Evolutionary conservation across 2,797 vertebrate genomes (phyloP).

Genomic region (Gadopsis marmoratus): DNA sequence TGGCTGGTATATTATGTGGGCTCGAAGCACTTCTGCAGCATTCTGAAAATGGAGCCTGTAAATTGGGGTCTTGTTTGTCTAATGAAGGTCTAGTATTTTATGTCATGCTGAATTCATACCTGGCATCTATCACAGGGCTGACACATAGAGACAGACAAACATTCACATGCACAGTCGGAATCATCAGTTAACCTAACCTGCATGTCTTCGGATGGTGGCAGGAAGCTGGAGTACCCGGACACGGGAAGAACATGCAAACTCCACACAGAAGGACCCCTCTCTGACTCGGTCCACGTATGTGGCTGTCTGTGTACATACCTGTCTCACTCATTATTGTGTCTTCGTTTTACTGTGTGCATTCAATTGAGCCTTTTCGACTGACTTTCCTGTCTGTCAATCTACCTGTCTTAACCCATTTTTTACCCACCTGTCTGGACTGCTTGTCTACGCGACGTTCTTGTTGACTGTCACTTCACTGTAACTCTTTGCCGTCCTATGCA

Average conservation of each 20-base stretch:
- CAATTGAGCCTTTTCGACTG: constrained; percentile 10
- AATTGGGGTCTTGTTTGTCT: constrained; percentile 7
- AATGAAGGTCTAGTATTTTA: constrained; percentile 12
- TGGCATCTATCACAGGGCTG: no score
- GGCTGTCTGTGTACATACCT: not conserved
- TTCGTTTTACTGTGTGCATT: constrained; percentile 4
- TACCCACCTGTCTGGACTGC: constrained; percentile 27
- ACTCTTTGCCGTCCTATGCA: constrained; percentile 61
- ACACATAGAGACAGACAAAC: no score
- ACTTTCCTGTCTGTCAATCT: constrained; percentile 33
- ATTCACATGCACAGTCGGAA: no score
- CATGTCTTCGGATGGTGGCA: no score
- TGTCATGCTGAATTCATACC: constrained; percentile 20
- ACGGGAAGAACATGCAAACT: no score
- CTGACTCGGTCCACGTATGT: not conserved
- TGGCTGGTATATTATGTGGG: not conserved
- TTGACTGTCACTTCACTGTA: constrained; percentile 47
- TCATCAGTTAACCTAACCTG: no score
- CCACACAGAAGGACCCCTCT: no score
- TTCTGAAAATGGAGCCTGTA: not conserved
- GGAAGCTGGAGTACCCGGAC: no score
- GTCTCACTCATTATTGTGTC: not conserved
- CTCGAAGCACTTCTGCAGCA: constrained; percentile 3
- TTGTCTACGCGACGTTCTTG: constrained; percentile 14
- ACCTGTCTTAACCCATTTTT: constrained; percentile 31